phyloP scores from a whole-genome alignment of 2,888 invertebrate species.

The Ochlodes sylvanus region DNA sequence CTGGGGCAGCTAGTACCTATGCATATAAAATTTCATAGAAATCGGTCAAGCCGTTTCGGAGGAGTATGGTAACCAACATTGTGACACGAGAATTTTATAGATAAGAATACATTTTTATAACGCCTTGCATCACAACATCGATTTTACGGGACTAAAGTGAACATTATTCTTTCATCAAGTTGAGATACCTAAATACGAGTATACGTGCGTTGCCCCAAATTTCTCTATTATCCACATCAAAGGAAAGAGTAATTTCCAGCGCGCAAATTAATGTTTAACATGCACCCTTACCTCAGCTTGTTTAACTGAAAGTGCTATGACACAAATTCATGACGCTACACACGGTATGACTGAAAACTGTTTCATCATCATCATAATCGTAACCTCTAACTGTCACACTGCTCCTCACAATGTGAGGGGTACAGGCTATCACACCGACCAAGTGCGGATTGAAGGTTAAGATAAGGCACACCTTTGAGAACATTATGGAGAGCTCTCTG shows the following conservation, averaged over 20 bases:
- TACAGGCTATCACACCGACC: no score
- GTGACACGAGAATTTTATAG: no score
- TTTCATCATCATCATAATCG: no score
- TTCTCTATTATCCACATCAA: constrained; percentile 24
- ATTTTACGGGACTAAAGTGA: neutral
- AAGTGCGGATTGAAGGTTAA: no score
- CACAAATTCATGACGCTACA: neutral
- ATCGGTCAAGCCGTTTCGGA: no score
- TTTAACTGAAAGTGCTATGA: constrained; percentile 7
- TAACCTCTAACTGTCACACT: no score
- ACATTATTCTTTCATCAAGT: neutral
- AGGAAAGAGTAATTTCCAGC: constrained; percentile 28
- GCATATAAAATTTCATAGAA: no score
- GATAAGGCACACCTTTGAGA: no score
- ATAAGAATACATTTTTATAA: neutral
- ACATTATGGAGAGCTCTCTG: no score
- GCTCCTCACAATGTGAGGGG: no score
- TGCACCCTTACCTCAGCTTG: neutral
- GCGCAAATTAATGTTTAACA: constrained; percentile 28
- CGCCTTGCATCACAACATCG: neutral
- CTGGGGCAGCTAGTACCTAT: no score
- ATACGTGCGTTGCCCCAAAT: constrained; percentile 20
- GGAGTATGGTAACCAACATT: no score
- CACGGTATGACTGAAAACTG: neutral
- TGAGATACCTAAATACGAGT: constrained; percentile 13